Base-by-base conservation (phyloP, 2,888 invertebrate genomes). In the Xestoiulus laeticollis region DNA sequence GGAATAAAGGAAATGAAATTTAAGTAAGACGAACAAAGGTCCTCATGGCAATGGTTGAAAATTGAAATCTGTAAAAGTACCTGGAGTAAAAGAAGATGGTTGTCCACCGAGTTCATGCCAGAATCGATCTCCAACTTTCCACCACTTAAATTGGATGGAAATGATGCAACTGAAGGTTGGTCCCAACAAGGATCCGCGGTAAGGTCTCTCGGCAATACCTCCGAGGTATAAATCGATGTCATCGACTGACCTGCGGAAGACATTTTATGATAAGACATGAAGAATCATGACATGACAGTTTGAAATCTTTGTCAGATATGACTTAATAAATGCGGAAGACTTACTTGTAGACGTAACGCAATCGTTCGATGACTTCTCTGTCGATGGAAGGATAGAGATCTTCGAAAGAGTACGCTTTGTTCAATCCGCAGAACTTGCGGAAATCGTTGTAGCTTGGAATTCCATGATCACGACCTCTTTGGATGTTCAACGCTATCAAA, bases 61-160 rank as follows among this genome's bases (percentile, higher is more conserved):
- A 43, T 43, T 12, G 12, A 43, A 12, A 12, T 8, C 43, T 43
- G 43, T 12, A 5, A 43, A 82, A 82, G 26, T 90, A 93, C 93
- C 91, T 90, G 90, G 88, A 4, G 92, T 92, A 89, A 93, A 93
- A 0, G 93, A 85, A 3, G 85, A 90, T 0, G 92, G 92, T 88
- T 92, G 92, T 32, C 90, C 91, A 0, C 90, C 90, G 83, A 92
- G 92, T 89, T 94, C 94, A 91, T 96, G 96, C 93, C 96, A 97
- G 91, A 95, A 96, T 86, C 96, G 93, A 91, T 97, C 96, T 0
- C 95, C 95, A 83, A 93, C 92, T 89, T 95, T 94, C 0, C 95
- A 94, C 89, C 96, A 94, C 89, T 94, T 93, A 90, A 98, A 94
- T 92, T 97, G 97, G 91, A 96, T 96, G 89, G 94, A 96, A 53